Evolutionary conservation across 2,888 invertebrate species (phyloP).

Genomic region (Germaria angustata): DNA sequence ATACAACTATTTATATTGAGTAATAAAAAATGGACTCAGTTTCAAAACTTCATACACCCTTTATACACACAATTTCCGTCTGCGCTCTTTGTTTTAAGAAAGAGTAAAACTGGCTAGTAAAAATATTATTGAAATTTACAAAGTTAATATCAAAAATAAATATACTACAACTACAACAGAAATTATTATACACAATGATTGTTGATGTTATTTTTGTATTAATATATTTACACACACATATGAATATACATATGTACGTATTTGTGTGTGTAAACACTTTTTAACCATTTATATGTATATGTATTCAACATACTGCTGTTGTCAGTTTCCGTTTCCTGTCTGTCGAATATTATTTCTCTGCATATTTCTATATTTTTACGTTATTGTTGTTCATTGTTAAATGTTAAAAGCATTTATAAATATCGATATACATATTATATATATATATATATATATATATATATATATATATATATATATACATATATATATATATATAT

Average conservation of each 20-base stretch:
- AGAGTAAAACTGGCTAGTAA: not conserved
- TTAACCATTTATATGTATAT: slow-evolving; percentile 8
- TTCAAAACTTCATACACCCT: not conserved
- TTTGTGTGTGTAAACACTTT: not conserved
- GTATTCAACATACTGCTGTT: slow-evolving; percentile 45
- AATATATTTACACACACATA: not conserved
- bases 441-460: too few relatives aligned
- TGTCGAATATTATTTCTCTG: slow-evolving; percentile 36
- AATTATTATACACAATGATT: slow-evolving; percentile 37
- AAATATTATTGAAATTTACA: slow-evolving; percentile 35
- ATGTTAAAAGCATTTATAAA: not conserved
- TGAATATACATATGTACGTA: not conserved
- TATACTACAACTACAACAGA: slow-evolving; percentile 21
- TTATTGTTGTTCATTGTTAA: slow-evolving; percentile 26
- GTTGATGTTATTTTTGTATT: slow-evolving; percentile 26
- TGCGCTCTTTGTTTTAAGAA: not conserved
- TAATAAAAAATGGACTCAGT: too few relatives aligned
- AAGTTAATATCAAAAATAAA: slow-evolving; percentile 26
- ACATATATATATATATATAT: too few relatives aligned
- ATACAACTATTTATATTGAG: too few relatives aligned
- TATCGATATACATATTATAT: too few relatives aligned
- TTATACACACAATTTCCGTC: not conserved
- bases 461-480: too few relatives aligned
- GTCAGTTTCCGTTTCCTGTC: slow-evolving; percentile 74
- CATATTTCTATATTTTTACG: not conserved